These are phyloP conservation scores for Oreotrochilus melanogaster DNA, from an alignment of 2,113 vertebrate genomes.

Conservation along the genomic window DNA sequence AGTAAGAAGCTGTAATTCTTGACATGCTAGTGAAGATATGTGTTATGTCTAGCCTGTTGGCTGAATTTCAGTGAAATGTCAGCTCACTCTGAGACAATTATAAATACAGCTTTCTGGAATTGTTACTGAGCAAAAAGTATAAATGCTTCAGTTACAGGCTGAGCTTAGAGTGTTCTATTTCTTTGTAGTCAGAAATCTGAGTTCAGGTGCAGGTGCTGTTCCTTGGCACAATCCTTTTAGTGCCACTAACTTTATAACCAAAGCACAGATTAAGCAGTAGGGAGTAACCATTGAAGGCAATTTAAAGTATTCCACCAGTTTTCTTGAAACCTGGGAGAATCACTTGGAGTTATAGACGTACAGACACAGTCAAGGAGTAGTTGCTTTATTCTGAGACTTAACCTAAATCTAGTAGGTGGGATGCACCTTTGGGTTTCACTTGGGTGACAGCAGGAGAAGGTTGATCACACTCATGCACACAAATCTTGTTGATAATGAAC, in stretches of 20 bases:
- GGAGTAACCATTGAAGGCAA: neutral
- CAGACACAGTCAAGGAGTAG: rapidly evolving
- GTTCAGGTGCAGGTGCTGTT: neutral
- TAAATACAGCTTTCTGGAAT: neutral
- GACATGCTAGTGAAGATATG: neutral
- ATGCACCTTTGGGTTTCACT: neutral
- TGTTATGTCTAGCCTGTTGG: rapidly evolving
- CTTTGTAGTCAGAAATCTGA: neutral
- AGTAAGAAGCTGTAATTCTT: neutral
- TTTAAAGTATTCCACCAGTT: neutral
- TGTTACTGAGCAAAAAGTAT: neutral
- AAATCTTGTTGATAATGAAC: neutral
- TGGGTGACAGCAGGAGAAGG: neutral
- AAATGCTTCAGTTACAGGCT: neutral
- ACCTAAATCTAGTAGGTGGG: neutral
- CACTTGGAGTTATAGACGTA: neutral
- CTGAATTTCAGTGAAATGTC: neutral
- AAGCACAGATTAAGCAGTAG: neutral
- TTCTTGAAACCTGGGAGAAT: neutral
- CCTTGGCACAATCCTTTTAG: rapidly evolving
- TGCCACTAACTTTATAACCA: neutral
- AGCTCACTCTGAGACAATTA: neutral
- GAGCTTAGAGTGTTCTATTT: neutral
- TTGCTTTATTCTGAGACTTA: neutral
- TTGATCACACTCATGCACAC: neutral